A percentile compares a stretch with the other conserved stretches of the same genome.
These are phyloP conservation scores for Varecia variegata DNA, from an alignment of 2,797 vertebrate genomes.

Conservation along the genomic window DNA sequence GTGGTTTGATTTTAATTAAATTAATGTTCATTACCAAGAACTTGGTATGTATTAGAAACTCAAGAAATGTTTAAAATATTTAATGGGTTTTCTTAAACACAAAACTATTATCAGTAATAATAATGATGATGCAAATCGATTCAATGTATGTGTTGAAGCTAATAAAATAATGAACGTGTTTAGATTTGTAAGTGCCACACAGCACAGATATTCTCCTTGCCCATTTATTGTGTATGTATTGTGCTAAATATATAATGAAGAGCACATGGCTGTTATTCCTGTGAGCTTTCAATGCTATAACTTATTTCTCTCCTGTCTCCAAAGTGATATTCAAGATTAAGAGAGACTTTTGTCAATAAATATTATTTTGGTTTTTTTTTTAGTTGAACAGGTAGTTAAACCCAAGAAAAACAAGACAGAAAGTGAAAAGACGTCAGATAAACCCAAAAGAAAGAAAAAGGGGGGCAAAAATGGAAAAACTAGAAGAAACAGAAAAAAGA, in stretches of 20 bases:
- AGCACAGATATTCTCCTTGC: not conserved
- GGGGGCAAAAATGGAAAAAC: conserved; percentile 75
- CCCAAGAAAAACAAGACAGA: conserved; percentile 80
- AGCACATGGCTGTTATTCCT: not conserved
- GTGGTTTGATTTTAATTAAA: not conserved
- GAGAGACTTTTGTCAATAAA: not conserved
- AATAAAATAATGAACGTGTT: not conserved
- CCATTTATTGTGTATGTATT: not conserved
- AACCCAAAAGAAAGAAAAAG: conserved; percentile 81
- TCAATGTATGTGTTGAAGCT: not conserved
- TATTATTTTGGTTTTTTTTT: conserved; percentile 1
- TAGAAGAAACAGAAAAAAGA: conserved; percentile 83
- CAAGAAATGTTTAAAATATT: conserved; percentile 8
- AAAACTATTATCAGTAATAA: not conserved
- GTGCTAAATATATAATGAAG: not conserved
- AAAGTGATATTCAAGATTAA: not conserved
- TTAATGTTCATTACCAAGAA: not conserved
- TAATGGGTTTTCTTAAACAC: not conserved
- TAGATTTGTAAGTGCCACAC: not conserved
- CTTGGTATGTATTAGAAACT: not conserved
- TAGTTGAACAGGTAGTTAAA: conserved; percentile 85
- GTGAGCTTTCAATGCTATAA: not conserved
- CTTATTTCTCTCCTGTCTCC: not conserved
- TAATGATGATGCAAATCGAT: not conserved
- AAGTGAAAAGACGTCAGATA: conserved; percentile 78